Evolutionary conservation across 2,113 vertebrate genomes (phyloP).

Genomic region (Bolborhynchus lineola): DNA sequence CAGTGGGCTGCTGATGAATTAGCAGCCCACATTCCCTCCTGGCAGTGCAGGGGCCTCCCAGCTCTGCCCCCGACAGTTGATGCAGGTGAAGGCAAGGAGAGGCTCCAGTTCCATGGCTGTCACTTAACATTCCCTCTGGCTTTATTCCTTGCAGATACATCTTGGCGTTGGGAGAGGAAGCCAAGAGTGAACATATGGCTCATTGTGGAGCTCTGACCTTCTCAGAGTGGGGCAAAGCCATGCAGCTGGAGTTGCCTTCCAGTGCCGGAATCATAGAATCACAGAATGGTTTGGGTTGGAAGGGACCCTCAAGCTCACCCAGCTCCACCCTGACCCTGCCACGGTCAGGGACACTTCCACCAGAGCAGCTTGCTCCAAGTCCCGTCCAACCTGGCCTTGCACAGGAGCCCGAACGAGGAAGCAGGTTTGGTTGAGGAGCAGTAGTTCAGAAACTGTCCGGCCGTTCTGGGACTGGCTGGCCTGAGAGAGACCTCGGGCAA

Average conservation of each 20-base stretch:
- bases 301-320: neutral
- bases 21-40: neutral
- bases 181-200: constrained; percentile 57
- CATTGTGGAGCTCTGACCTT: constrained; percentile 11
- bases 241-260: neutral
- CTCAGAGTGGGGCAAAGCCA: neutral
- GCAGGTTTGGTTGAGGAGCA: neutral
- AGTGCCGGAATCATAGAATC: neutral
- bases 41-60: neutral
- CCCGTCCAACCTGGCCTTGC: neutral
- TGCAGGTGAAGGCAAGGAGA: constrained; percentile 27
- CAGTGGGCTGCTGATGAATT: constrained; percentile 24
- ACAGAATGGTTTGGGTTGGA: neutral
- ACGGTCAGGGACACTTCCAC: neutral
- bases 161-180: constrained; percentile 28
- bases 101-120: neutral
- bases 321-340: neutral
- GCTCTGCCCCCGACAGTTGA: neutral
- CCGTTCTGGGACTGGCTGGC: neutral
- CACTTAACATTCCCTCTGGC: neutral
- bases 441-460: neutral
- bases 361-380: neutral
- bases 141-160: constrained; percentile 14
- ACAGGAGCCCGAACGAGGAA: neutral
- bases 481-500: neutral